Percentiles rank a stretch among this genome's conserved stretches.
Evolutionary conservation across 2,888 invertebrate species (phyloP).

Genomic region (Rhagonycha lutea): DNA sequence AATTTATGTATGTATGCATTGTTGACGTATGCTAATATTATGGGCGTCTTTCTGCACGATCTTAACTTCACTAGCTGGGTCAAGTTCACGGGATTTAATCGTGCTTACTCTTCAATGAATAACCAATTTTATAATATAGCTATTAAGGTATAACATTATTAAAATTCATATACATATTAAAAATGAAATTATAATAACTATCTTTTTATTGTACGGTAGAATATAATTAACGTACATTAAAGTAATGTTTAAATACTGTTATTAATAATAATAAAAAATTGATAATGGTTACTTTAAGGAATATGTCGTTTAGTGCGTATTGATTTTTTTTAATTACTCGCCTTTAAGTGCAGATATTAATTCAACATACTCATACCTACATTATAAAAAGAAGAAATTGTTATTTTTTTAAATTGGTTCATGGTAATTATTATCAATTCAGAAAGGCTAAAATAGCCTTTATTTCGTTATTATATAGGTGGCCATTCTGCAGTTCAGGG

Average conservation of each 20-base stretch:
- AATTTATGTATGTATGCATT: conserved; percentile 37
- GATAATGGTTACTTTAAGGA: neutral
- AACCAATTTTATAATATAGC: conserved; percentile 31
- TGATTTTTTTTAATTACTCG: neutral
- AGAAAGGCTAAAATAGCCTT: too few species aligned
- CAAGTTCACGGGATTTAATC: conserved; percentile 29
- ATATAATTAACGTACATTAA: conserved; percentile 34
- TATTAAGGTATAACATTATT: conserved; percentile 27
- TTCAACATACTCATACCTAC: neutral
- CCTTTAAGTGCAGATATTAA: neutral
- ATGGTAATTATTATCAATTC: neutral
- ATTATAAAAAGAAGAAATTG: neutral
- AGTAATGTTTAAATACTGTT: conserved; percentile 26
- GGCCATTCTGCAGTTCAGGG: too few species aligned
- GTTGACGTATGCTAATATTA: conserved; percentile 34
- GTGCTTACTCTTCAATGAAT: conserved; percentile 34
- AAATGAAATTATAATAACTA: conserved; percentile 21
- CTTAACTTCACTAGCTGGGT: conserved; percentile 22
- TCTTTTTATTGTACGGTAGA: conserved; percentile 23
- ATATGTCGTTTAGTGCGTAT: neutral
- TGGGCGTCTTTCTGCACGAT: conserved; percentile 21
- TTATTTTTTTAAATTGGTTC: neutral
- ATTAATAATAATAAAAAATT: conserved; percentile 1
- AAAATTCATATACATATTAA: conserved; percentile 14
- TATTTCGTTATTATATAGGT: too few species aligned